Percentiles rank a stretch among this genome's conserved stretches.
phyloP scores from a whole-genome alignment of 2,797 vertebrate genomes.

The Pterois miles region DNA sequence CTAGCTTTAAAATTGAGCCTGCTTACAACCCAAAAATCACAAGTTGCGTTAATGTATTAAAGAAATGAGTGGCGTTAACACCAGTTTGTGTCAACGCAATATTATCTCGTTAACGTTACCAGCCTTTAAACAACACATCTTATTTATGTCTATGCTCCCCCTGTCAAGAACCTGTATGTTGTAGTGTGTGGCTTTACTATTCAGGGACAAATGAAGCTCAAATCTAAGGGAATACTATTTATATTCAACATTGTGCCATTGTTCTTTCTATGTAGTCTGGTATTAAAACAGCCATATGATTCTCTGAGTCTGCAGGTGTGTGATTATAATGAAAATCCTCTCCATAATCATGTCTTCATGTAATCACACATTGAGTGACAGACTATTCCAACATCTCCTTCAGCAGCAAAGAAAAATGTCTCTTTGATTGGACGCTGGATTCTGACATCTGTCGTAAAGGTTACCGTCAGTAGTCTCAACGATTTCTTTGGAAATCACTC shows the following conservation, averaged over 20 bases:
- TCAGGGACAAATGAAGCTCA: not conserved
- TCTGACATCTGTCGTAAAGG: conserved; percentile 20
- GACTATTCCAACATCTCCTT: not conserved
- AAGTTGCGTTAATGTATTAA: no score
- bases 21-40: no score
- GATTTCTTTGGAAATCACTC: conserved; percentile 29
- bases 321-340: not conserved
- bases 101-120: no score
- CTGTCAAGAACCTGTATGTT: not conserved
- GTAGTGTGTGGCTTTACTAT: not conserved
- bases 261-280: not conserved
- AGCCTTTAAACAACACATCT: not conserved
- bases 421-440: conserved; percentile 14
- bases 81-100: no score
- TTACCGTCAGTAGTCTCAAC: conserved; percentile 15
- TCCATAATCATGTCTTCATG: not conserved
- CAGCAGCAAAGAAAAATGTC: not conserved
- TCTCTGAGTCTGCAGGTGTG: not conserved
- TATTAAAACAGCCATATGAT: not conserved
- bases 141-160: not conserved
- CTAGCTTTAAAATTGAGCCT: no score
- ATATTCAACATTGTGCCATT: not conserved
- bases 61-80: no score
- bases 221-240: not conserved
- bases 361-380: conserved; percentile 21